These are phyloP conservation scores for Delphinus delphis DNA, from an alignment of 2,113 vertebrate species.

Conservation along the genomic window DNA sequence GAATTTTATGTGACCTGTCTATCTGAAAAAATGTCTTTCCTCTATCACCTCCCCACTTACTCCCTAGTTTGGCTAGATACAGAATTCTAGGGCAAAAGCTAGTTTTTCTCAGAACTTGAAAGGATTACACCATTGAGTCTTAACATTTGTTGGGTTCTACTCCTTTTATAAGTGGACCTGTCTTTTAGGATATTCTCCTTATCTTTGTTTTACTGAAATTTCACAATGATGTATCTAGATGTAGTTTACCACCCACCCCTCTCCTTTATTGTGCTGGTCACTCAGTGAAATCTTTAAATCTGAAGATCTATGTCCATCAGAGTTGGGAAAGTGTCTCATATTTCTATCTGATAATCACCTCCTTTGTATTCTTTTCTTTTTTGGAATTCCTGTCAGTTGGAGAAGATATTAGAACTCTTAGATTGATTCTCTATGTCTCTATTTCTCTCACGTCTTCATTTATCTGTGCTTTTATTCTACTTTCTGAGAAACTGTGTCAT, in stretches of 20 bases:
- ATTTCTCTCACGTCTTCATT: background rate
- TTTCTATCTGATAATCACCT: background rate
- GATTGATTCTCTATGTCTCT: background rate
- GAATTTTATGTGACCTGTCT: background rate
- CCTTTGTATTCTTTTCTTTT: background rate
- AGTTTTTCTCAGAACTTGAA: constrained; percentile 40
- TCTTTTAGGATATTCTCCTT: background rate
- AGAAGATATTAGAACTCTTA: background rate
- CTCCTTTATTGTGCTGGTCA: background rate
- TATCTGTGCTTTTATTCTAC: background rate
- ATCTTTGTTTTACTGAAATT: background rate
- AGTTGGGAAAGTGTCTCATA: background rate
- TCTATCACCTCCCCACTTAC: background rate
- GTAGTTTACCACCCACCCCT: background rate
- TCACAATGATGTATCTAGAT: background rate
- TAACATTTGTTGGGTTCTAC: background rate
- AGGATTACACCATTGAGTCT: background rate
- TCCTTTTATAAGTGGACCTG: background rate
- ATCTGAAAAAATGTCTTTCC: background rate
- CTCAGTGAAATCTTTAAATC: background rate
- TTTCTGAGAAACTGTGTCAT: background rate
- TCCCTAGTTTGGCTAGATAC: background rate
- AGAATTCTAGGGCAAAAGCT: constrained; percentile 2
- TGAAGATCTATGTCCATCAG: background rate
- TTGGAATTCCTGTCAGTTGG: background rate